Conservation (phyloP, 1,140 invertebrate genomes). For the Potamilus streckersoni region DNA sequence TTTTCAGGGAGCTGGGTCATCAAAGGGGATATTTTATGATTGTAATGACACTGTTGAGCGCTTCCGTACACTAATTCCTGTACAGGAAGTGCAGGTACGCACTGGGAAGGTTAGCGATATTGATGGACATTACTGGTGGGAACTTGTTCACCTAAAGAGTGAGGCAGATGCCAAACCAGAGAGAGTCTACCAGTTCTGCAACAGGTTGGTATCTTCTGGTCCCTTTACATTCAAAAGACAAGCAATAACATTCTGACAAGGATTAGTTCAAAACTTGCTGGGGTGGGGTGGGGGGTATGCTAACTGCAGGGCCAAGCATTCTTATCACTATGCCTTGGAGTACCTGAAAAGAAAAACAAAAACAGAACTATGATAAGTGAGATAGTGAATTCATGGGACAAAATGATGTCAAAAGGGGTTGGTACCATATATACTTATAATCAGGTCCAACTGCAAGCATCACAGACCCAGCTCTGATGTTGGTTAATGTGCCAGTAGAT, state of each 20-base stretch:
- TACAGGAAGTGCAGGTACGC: constrained; percentile 95
- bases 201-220: constrained; percentile 76
- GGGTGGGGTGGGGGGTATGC: neutral
- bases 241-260: neutral
- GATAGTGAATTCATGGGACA: too few species aligned
- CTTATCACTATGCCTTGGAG: too few species aligned
- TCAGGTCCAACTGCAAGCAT: too few species aligned
- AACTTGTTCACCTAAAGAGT: constrained; percentile 93
- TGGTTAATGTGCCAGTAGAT: too few species aligned
- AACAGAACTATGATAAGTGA: too few species aligned
- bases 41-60: constrained; percentile 38
- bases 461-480: too few species aligned
- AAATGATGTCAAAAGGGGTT: too few species aligned
- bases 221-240: neutral
- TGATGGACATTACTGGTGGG: constrained; percentile 96
- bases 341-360: too few species aligned
- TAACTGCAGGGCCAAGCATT: too few species aligned
- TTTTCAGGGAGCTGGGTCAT: constrained; percentile 10
- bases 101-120: constrained; percentile 85
- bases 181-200: constrained; percentile 96
- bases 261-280: neutral
- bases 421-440: too few species aligned
- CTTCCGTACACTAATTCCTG: constrained; percentile 82
- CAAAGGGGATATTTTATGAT: constrained; percentile 21
- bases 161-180: constrained; percentile 93